Evolutionary conservation across 2,797 vertebrate species (phyloP).

Genomic region (Pterois miles): DNA sequence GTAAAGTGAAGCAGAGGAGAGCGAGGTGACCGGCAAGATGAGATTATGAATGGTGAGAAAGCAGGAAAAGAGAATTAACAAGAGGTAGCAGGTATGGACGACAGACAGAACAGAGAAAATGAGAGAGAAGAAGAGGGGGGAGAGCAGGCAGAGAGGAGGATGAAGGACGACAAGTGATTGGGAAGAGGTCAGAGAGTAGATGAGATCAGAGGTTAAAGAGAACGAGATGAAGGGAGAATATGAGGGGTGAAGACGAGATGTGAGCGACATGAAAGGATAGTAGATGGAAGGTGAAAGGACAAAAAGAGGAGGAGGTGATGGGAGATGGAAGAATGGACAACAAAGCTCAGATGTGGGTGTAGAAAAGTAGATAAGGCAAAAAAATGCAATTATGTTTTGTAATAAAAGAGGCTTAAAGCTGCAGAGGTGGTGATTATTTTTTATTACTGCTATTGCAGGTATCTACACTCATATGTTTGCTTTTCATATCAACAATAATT

Average conservation of each 20-base stretch:
- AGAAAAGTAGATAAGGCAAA: too few relatives aligned
- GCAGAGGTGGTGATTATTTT: background rate
- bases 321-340: background rate
- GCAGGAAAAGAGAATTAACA: background rate
- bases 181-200: background rate
- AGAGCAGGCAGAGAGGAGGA: background rate
- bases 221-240: background rate
- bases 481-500: background rate
- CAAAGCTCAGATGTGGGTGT: too few relatives aligned
- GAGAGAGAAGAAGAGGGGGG: background rate
- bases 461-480: background rate
- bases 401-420: background rate
- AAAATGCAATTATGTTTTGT: background rate
- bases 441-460: background rate
- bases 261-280: background rate
- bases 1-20: background rate
- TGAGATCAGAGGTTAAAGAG: slow-evolving; percentile 22
- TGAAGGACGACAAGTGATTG: background rate
- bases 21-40: background rate
- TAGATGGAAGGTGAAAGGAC: background rate
- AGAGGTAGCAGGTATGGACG: background rate
- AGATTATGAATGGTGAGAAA: background rate
- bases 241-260: background rate
- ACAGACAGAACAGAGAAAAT: background rate
- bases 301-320: background rate